A percentile compares a stretch with the other conserved stretches of the same genome.
Evolutionary conservation across 2,113 vertebrate species (phyloP).

Genomic region (Gymnobelideus leadbeateri): DNA sequence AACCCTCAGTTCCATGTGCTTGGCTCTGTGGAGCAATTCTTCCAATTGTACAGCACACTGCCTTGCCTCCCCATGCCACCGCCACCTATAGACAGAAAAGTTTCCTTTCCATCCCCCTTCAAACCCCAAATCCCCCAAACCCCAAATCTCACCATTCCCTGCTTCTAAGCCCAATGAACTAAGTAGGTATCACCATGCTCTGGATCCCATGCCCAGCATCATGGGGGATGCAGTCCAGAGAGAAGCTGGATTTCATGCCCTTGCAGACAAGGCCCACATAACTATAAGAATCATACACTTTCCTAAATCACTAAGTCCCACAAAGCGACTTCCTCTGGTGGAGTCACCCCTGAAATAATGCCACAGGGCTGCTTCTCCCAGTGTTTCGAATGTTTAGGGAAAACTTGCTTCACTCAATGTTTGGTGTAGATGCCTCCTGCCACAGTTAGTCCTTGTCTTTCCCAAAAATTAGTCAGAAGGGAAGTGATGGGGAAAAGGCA

Average conservation of each 20-base stretch:
- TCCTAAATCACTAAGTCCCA: not conserved
- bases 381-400: not conserved
- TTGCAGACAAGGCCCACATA: no score
- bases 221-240: no score
- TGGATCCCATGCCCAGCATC: not conserved
- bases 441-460: not conserved
- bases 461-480: not conserved
- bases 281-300: constrained; percentile 10
- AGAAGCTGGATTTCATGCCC: not conserved
- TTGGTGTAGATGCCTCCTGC: not conserved
- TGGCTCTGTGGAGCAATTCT: not conserved
- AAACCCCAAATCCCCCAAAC: not conserved
- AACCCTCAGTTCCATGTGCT: not conserved
- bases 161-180: not conserved
- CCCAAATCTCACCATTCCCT: not conserved
- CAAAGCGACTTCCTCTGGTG: not conserved
- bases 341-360: not conserved
- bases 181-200: no score
- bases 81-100: not conserved
- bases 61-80: not conserved
- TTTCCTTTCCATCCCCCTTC: not conserved
- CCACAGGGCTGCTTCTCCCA: not conserved
- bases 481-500: not conserved
- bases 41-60: no score
- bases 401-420: not conserved